Evolutionary conservation across 2,888 invertebrate genomes (phyloP).

Genomic region (Ecdyonurus torrentis): DNA sequence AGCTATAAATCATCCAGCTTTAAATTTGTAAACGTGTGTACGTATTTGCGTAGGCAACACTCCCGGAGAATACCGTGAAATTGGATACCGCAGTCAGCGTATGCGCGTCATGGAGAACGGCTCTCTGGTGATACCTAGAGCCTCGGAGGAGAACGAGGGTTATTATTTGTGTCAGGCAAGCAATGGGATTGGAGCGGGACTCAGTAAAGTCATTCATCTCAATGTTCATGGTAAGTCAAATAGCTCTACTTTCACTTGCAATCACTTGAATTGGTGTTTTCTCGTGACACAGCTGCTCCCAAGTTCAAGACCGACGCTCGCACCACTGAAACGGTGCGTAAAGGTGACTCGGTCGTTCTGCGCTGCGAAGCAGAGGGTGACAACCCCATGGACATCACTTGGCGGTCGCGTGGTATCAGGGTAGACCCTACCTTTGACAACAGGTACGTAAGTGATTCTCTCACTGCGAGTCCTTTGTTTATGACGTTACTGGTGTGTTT

Average conservation of each 20-base stretch:
- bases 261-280: too few species aligned
- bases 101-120: slow-evolving; percentile 26
- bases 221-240: slow-evolving; percentile 39
- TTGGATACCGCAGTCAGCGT: slow-evolving; percentile 25
- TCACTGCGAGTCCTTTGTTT: background rate
- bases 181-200: slow-evolving; percentile 41
- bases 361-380: slow-evolving; percentile 36
- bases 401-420: slow-evolving; percentile 28
- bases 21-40: background rate
- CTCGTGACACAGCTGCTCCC: slow-evolving; percentile 37
- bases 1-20: too few species aligned
- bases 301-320: slow-evolving; percentile 30
- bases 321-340: slow-evolving; percentile 29
- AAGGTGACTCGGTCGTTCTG: slow-evolving; percentile 32
- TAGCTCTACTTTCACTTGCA: too few species aligned
- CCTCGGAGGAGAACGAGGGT: slow-evolving; percentile 35
- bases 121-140: slow-evolving; percentile 33
- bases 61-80: slow-evolving; percentile 35
- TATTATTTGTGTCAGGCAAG: slow-evolving; percentile 40
- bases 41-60: too few species aligned
- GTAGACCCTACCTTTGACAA: slow-evolving; percentile 9
- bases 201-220: slow-evolving; percentile 42
- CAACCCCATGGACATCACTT: slow-evolving; percentile 33
- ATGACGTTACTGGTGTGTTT: too few species aligned
- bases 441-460: slow-evolving; percentile 5